Evolutionary conservation across 2,113 vertebrate species (phyloP), one percentile per base, ranked within the genome.

Genomic region (Varanus salvator): DNA sequence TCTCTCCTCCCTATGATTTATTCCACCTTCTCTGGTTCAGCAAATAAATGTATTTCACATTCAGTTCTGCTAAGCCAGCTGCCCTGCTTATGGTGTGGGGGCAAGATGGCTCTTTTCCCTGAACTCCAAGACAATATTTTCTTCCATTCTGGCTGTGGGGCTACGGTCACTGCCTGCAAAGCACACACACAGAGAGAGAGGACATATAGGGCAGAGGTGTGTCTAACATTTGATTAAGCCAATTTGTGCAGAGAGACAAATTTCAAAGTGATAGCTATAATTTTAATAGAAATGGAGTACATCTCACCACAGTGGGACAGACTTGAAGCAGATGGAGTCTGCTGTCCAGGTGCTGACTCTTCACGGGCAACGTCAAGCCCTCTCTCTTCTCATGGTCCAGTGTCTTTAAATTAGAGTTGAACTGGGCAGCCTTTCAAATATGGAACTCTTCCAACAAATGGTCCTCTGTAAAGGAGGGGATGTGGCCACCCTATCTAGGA

Each of bases 21-120:
- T 94, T 93, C 92, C 93, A 95, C 93, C 95, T 95, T 92, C 74
- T 77, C 90, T 86, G 91, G 86, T 64, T 92, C 91, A 92, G 60
- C n/a, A 4, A 50, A 44, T 52, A 89, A 84, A 77, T 77, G 31
- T 21, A 50, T 52, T 71, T 54, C 34, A 57, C 2, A 8, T 75
- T 38, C 77, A 80, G 85, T 48, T 52, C 25, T 34, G 21, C 75
- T 38, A 57, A 74, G n/a, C 72, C 68, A 78, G 80, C 29, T 50
- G 38, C 8, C 50, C 66, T 50, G 21, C n/a, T 27, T 9, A 23
- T 12, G 29, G 38, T 17, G 54, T 52, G 1, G 9, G 8, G 8
- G 9, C 19, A 19, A 31, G 23, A 17, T 25, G 23, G 29, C 14
- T 72, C 19, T 50, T 86, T 54, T 44, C 15, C 31, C 12, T 60